Percentiles rank a stretch among this genome's conserved stretches.
These are phyloP conservation scores for Apodemia mormo DNA, from an alignment of 2,888 invertebrate genomes.

Conservation along the genomic window DNA sequence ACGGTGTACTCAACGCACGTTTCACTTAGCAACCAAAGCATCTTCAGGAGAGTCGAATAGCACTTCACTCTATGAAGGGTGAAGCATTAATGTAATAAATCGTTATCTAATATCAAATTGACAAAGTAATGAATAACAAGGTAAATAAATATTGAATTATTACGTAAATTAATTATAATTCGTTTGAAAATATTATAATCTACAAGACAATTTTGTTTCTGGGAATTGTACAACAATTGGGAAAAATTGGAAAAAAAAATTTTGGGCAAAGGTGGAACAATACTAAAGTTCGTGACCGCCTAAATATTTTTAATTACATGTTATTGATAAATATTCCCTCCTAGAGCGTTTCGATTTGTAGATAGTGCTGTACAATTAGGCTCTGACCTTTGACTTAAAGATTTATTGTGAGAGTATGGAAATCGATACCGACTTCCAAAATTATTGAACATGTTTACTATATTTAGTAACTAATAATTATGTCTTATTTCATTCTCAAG, in stretches of 20 bases:
- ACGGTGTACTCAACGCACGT: no score
- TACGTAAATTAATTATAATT: no score
- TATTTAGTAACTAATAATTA: conserved; percentile 11
- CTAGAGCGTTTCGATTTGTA: conserved; percentile 70
- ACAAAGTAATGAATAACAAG: no score
- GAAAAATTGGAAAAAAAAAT: background rate
- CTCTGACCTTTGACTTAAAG: conserved; percentile 73
- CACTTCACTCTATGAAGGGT: no score
- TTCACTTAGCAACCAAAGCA: no score
- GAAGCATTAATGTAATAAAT: no score
- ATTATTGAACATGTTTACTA: conserved; percentile 23
- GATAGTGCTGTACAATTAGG: conserved; percentile 75
- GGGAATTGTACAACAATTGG: no score
- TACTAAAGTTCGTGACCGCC: conserved; percentile 45
- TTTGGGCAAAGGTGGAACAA: conserved; percentile 18
- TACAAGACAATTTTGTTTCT: no score
- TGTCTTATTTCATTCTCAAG: background rate
- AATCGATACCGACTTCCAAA: conserved; percentile 49
- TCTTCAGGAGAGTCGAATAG: no score
- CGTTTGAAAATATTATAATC: no score
- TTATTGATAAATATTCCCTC: conserved; percentile 78
- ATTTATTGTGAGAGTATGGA: conserved; percentile 77
- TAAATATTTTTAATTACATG: conserved; percentile 81
- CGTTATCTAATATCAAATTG: no score
- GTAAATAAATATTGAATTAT: no score